These are phyloP conservation scores for Nerophis lumbriciformis DNA, from an alignment of 2,113 vertebrate species.

Conservation along the genomic window DNA sequence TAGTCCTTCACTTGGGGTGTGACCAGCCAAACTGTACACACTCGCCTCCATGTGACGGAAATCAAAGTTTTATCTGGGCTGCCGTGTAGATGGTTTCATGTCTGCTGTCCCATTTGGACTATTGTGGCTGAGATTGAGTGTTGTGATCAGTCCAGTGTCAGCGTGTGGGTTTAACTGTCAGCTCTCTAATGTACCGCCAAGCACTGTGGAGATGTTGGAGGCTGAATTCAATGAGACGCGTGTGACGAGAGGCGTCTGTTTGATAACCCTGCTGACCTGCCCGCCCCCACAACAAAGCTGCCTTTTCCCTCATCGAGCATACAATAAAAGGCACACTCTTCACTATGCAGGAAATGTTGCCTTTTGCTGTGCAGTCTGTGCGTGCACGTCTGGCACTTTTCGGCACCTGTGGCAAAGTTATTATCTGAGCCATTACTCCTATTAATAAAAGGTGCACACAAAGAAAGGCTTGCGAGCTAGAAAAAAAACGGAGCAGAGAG, in stretches of 20 bases:
- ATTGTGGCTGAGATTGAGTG: constrained; percentile 12
- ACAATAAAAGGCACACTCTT: neutral
- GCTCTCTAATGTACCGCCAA: neutral
- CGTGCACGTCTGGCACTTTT: neutral
- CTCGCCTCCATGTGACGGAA: neutral
- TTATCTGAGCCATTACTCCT: neutral
- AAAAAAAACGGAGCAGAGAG: too few species aligned
- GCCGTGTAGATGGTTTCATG: neutral
- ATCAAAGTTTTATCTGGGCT: constrained; percentile 5
- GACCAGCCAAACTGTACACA: neutral
- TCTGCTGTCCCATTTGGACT: constrained; percentile 24
- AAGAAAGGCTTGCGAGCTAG: too few species aligned
- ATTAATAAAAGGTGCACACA: too few species aligned
- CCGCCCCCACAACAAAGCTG: neutral
- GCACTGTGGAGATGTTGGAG: constrained; percentile 1
- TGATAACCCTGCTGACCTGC: constrained; percentile 12
- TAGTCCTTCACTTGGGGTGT: constrained; percentile 5
- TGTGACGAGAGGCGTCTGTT: neutral
- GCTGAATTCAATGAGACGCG: constrained; percentile 15
- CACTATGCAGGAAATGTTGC: neutral
- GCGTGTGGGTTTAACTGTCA: constrained; percentile 2
- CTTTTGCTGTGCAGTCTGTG: neutral
- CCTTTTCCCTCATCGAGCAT: neutral
- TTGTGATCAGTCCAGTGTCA: constrained; percentile 9
- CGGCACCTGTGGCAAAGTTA: too few species aligned